These are phyloP conservation scores for Drosophila funebris DNA, from an alignment of 1,140 invertebrate genomes.

Conservation along the genomic window DNA sequence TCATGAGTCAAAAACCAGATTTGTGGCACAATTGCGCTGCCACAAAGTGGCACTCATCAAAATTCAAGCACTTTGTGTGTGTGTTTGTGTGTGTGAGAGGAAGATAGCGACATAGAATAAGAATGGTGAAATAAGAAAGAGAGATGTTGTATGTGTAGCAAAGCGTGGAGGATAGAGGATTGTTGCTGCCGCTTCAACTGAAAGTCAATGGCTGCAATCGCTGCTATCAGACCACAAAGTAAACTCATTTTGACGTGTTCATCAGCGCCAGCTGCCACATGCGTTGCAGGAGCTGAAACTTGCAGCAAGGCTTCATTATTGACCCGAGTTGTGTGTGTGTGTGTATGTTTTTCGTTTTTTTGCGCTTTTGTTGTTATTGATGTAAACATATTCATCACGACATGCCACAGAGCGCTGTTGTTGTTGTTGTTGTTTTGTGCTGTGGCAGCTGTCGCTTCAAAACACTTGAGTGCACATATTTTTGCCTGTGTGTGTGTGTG, in stretches of 20 bases:
- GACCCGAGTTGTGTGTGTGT: constrained; percentile 68
- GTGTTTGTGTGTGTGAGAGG: background rate
- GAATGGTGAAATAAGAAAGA: background rate
- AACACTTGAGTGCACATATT: constrained; percentile 69
- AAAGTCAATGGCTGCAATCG: constrained; percentile 43
- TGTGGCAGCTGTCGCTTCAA: constrained; percentile 64
- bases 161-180: constrained; percentile 2
- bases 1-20: background rate
- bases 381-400: constrained; percentile 77
- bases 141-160: constrained; percentile 38
- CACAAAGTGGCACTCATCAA: constrained; percentile 9
- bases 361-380: constrained; percentile 76
- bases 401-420: constrained; percentile 8
- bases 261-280: constrained; percentile 26
- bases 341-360: too few relatives aligned
- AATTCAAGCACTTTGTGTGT: constrained; percentile 14
- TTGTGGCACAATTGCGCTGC: constrained; percentile 1
- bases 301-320: constrained; percentile 60
- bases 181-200: constrained; percentile 3
- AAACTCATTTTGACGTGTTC: constrained; percentile 77
- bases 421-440: constrained; percentile 35
- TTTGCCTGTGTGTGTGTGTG: constrained; percentile 20
- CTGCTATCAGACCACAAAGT: constrained; percentile 67
- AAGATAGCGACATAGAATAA: background rate
- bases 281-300: background rate